Evolutionary conservation across 2,113 vertebrate genomes (phyloP).

Genomic region (Calidris pugnax): DNA sequence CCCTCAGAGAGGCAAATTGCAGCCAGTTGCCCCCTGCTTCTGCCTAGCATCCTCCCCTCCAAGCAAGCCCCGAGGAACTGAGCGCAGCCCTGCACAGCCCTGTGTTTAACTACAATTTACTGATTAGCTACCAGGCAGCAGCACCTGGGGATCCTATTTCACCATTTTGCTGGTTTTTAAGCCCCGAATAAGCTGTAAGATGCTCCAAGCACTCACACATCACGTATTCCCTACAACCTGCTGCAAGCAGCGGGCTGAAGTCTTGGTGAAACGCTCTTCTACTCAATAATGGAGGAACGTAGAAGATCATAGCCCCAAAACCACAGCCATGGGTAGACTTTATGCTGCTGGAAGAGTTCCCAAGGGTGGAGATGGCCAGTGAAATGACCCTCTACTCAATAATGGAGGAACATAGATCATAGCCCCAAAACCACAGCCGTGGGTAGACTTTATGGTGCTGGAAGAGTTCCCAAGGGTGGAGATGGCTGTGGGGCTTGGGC

Average conservation of each 20-base stretch:
- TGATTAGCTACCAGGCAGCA: background rate
- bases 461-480: background rate
- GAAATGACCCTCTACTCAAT: accelerated
- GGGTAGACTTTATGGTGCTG: background rate
- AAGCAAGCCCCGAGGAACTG: background rate
- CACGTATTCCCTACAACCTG: background rate
- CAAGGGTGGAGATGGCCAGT: accelerated
- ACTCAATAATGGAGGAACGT: accelerated
- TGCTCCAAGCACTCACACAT: background rate
- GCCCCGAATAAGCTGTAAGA: background rate
- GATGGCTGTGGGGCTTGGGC: background rate
- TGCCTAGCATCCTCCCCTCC: background rate
- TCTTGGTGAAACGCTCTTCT: background rate
- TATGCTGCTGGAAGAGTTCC: background rate
- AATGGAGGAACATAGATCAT: accelerated
- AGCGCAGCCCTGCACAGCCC: background rate
- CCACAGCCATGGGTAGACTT: background rate
- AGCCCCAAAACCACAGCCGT: background rate
- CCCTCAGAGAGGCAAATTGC: background rate
- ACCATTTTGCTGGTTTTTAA: constrained; percentile 12
- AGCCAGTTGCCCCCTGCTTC: background rate
- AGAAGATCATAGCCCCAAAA: background rate
- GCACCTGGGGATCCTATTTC: background rate
- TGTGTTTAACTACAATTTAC: constrained; percentile 20
- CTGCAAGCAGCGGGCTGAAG: background rate